Evolutionary conservation across 2,797 vertebrate species (phyloP).

Genomic region (Sebastes minor): DNA sequence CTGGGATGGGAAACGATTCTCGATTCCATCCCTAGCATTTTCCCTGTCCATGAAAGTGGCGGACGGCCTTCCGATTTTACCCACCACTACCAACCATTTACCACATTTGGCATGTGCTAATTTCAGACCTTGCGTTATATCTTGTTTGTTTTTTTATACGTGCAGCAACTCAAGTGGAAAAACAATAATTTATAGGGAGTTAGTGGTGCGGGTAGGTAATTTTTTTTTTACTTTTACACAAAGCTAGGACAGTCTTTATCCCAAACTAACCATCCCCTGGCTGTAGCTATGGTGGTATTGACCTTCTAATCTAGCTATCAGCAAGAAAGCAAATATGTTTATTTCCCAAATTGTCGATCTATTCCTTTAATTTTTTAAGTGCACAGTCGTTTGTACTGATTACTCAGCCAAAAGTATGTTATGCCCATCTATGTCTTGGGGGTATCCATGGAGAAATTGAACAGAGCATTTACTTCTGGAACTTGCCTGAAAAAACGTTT

Average conservation of each 20-base stretch:
- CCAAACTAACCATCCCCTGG: background rate
- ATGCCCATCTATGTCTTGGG: background rate
- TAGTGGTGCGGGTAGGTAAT: background rate
- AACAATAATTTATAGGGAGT: background rate
- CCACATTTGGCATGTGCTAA: too few species aligned
- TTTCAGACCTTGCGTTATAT: background rate
- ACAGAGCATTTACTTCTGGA: background rate
- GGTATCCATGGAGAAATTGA: background rate
- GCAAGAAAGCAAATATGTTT: background rate
- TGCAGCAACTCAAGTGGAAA: background rate
- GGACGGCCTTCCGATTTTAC: accelerated
- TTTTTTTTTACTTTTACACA: background rate
- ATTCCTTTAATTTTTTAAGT: background rate
- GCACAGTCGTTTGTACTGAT: background rate
- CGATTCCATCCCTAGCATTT: too few species aligned
- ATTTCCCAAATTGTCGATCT: background rate
- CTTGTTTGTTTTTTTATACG: accelerated
- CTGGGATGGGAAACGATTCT: too few species aligned
- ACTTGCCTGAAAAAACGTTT: background rate
- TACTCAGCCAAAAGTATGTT: background rate
- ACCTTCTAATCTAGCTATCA: background rate
- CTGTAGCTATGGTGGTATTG: background rate
- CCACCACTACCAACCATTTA: too few species aligned
- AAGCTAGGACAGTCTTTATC: background rate
- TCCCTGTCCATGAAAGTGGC: too few species aligned